phyloP scores from a whole-genome alignment of 1,140 invertebrate genomes.

The Andrena cerasifolii region DNA sequence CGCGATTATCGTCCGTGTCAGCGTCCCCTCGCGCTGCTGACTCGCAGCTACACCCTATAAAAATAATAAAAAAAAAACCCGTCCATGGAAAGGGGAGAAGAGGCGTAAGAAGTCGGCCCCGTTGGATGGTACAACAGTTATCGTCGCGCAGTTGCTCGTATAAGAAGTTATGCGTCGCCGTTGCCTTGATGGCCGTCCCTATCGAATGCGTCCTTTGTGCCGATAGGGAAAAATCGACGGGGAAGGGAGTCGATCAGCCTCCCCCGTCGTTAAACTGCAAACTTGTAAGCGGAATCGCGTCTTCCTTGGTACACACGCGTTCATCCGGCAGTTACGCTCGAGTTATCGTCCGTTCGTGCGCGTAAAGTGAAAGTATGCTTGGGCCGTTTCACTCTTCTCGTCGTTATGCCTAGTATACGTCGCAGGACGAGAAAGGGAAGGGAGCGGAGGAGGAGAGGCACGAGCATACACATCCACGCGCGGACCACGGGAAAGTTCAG shows the following conservation, averaged over 20 bases:
- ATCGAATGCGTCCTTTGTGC: constrained; percentile 27
- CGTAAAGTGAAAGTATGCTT: constrained; percentile 66
- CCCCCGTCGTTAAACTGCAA: constrained; percentile 64
- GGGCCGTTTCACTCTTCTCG: constrained; percentile 57
- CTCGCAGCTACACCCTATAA: constrained; percentile 29
- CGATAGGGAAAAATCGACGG: constrained; percentile 24
- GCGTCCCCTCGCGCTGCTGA: not conserved
- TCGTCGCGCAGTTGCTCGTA: constrained; percentile 37
- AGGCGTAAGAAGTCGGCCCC: not conserved
- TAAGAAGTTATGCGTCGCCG: constrained; percentile 49
- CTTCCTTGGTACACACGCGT: constrained; percentile 50
- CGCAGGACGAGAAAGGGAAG: constrained; percentile 4
- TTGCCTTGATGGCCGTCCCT: constrained; percentile 26
- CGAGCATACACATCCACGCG: not conserved
- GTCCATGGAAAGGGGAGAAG: not conserved
- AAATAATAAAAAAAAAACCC: constrained; percentile 27
- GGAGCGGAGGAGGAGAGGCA: not conserved
- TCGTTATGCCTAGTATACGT: constrained; percentile 34
- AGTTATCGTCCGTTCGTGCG: constrained; percentile 67
- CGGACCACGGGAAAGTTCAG: constrained; percentile 33
- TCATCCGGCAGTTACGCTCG: constrained; percentile 66
- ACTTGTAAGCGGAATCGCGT: constrained; percentile 66
- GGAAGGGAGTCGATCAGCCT: constrained; percentile 19
- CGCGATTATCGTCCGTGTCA: constrained; percentile 48
- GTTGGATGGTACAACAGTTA: constrained; percentile 31